These are phyloP conservation scores for Phylloscopus trochilus DNA, from an alignment of 2,113 vertebrate species.

Conservation along the genomic window DNA sequence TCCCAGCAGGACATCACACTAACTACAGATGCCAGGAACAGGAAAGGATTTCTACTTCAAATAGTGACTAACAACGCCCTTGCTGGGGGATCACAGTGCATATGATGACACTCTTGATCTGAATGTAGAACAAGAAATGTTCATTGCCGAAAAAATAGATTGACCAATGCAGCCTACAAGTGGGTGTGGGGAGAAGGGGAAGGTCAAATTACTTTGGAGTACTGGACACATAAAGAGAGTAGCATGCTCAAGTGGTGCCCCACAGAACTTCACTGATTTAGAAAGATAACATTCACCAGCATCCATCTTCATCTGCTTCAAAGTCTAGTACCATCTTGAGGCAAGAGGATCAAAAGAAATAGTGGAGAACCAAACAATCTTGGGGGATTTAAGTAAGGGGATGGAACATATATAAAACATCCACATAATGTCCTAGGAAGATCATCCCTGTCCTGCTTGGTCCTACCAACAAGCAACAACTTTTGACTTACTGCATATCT, in stretches of 20 bases:
- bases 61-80: not conserved
- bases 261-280: not conserved
- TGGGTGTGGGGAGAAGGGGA: not conserved
- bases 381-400: not conserved
- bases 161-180: not conserved
- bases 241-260: not conserved
- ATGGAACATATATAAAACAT: not conserved
- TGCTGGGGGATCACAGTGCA: not conserved
- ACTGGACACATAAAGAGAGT: not conserved
- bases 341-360: not conserved
- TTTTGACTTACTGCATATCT: conserved; percentile 59
- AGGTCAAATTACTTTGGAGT: not conserved
- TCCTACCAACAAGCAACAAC: not conserved
- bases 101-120: not conserved
- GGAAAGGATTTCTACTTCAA: not conserved
- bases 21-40: not conserved
- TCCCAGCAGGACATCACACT: not conserved
- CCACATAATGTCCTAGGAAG: not conserved
- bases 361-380: not conserved
- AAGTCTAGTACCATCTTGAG: not conserved
- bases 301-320: not conserved
- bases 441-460: not conserved
- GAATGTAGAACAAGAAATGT: not conserved
- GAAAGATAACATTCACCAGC: not conserved
- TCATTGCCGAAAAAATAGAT: not conserved